Evolutionary conservation across 2,113 vertebrate species (phyloP).

Genomic region (Ptyas mucosa): DNA sequence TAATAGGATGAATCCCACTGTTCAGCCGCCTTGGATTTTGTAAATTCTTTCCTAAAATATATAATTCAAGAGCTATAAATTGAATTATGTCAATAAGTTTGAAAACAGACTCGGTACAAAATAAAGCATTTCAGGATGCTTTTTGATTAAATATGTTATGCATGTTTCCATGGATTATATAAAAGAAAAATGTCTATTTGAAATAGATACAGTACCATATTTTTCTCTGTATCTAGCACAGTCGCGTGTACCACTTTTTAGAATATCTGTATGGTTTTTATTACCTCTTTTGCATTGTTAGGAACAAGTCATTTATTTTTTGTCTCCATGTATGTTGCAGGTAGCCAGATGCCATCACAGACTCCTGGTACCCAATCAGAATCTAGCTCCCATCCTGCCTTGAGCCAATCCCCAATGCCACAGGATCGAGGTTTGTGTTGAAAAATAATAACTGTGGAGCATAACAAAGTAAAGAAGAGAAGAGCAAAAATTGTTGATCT

Average conservation of each 20-base stretch:
- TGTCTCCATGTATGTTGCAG: conserved; percentile 71
- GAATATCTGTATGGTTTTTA: not conserved
- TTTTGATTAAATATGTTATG: conserved; percentile 59
- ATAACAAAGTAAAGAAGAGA: not conserved
- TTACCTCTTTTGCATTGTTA: conserved; percentile 39
- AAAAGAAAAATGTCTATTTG: conserved; percentile 12
- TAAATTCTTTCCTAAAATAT: conserved; percentile 52
- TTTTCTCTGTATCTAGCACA: conserved; percentile 30
- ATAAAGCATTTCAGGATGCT: conserved; percentile 51
- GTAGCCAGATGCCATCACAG: conserved; percentile 84
- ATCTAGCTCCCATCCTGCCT: conserved; percentile 80
- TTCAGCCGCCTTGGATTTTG: conserved; percentile 50
- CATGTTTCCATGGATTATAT: conserved; percentile 36
- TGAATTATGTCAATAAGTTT: conserved; percentile 56
- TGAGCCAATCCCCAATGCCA: conserved; percentile 90
- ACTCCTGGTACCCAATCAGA: conserved; percentile 87
- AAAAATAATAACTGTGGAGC: not conserved
- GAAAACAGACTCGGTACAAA: conserved; percentile 48
- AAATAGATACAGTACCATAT: not conserved
- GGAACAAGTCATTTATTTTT: conserved; percentile 37
- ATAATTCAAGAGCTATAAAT: conserved; percentile 51
- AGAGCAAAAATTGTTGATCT: not conserved
- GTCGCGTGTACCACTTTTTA: conserved; percentile 21
- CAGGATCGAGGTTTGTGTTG: conserved; percentile 89
- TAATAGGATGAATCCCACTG: conserved; percentile 53